Base-by-base conservation (phyloP, 2,797 vertebrate species). In the Harpagifer antarcticus region DNA sequence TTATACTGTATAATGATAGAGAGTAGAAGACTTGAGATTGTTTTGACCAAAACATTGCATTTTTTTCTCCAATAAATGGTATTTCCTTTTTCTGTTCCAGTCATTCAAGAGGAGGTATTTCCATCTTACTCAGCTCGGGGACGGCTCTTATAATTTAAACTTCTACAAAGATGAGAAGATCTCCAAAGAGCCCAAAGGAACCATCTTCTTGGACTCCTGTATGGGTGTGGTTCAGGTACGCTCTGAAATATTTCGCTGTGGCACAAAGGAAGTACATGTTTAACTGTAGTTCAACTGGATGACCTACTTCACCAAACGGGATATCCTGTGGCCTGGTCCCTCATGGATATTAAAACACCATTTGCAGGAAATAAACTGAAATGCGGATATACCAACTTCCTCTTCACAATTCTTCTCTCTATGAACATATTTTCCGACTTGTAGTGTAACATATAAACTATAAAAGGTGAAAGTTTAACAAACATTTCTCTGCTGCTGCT, bases 121-220 rank as follows among this genome's bases (percentile, higher is more conserved):
- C 92, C 98, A 99, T 86, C 94, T 99, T 45, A 97, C 97, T 15
- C 98, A 99, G 86, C 96, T 99, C 48, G 97, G 97, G 0, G 98
- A 99, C 60, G 98, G 98, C 71, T 99, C 98, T 14, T 99, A 98
- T 90, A 99, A 99, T 83, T 95, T 99, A 61, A 99, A 99, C 94
- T 99, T 99, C 93, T 99, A 99, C 93, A 99, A 99, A 91, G 98
- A 99, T 85, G 98, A 99, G 86, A 99, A 99, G 93, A 97, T 98
- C 90, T 98, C 97, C 80, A 99, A 98, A 89, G 98, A 99, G 86
- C 98, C 98, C 7, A 99, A 99, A 93, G 98, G 98, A 83, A 99
- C 97, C 10, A 99, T 99, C 92, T 99, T 99, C 94, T 88, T 99
- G 85, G 98, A 99, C 92, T 99, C 98, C 19, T 99, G 98, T 64